A percentile compares a stretch with the other conserved stretches of the same genome.
These are phyloP conservation scores for Oxyruncus cristatus DNA, from an alignment of 2,113 vertebrate species.

Conservation along the genomic window DNA sequence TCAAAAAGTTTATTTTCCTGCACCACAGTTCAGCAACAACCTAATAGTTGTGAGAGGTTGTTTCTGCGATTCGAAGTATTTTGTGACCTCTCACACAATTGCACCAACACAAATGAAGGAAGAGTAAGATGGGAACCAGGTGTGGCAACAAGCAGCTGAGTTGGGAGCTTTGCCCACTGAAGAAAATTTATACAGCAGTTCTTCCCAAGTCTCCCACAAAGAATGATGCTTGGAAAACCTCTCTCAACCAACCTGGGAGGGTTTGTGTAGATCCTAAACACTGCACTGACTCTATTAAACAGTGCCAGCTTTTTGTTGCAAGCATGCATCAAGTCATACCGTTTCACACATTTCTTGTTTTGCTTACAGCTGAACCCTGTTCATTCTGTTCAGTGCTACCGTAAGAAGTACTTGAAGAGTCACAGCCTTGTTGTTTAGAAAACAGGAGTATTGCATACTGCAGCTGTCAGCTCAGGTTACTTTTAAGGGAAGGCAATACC, in stretches of 20 bases:
- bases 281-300: not conserved
- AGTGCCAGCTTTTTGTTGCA: not conserved
- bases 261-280: not conserved
- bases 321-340: rapidly evolving
- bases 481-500: not conserved
- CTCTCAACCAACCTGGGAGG: not conserved
- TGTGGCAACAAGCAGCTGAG: not conserved
- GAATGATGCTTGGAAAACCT: not conserved
- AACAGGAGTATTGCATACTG: not conserved
- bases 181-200: not conserved
- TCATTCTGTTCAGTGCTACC: not conserved
- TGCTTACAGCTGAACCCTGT: not conserved
- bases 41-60: not conserved
- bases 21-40: rapidly evolving
- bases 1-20: not conserved
- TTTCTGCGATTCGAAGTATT: not conserved
- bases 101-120: not conserved
- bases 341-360: rapidly evolving
- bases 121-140: not conserved
- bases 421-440: not conserved
- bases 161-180: not conserved
- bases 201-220: not conserved
- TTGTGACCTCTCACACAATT: not conserved
- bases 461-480: not conserved
- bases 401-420: not conserved